phyloP scores from a whole-genome alignment of 2,888 invertebrate species.

The Sceliomorpha sp. region DNA sequence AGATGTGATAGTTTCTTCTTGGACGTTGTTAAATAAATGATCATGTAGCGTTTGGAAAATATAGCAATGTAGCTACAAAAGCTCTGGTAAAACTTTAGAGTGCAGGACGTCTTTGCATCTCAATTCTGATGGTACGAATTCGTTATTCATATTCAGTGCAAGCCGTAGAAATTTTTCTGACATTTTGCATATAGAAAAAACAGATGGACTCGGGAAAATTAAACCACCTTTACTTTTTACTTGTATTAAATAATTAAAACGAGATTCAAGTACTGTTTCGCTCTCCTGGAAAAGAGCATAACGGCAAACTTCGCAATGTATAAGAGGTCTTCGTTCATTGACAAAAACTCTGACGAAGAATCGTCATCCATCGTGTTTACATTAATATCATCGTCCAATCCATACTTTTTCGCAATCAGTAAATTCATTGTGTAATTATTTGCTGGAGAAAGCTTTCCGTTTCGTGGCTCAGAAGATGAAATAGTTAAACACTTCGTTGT shows the following conservation, averaged over 20 bases:
- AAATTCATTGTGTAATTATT: not conserved
- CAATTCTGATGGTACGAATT: not conserved
- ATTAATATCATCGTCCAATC: not conserved
- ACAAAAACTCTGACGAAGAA: not conserved
- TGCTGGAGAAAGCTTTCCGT: conserved; percentile 13
- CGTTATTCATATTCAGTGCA: not conserved
- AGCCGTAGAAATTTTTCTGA: conserved; percentile 4
- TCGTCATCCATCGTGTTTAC: not conserved
- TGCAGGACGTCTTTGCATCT: not conserved
- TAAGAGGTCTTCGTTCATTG: not conserved
- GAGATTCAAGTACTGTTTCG: not conserved
- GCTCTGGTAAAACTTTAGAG: conserved; percentile 3
- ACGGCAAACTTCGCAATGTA: conserved; percentile 3
- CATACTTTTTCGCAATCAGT: conserved; percentile 1
- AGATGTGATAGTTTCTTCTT: conserved; percentile 6
- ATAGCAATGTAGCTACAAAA: not conserved
- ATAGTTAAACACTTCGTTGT: conserved; percentile 18
- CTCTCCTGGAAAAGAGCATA: not conserved
- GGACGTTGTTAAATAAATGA: conserved; percentile 2
- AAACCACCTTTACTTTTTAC: conserved; percentile 2
- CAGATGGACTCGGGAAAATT: conserved; percentile 1
- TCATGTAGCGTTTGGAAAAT: conserved; percentile 1
- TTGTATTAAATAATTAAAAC: conserved; percentile 8
- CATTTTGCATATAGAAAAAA: not conserved
- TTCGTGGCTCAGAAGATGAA: no score